Base-by-base conservation (phyloP, 2,113 vertebrate species). In the Chionodraco myersi region DNA sequence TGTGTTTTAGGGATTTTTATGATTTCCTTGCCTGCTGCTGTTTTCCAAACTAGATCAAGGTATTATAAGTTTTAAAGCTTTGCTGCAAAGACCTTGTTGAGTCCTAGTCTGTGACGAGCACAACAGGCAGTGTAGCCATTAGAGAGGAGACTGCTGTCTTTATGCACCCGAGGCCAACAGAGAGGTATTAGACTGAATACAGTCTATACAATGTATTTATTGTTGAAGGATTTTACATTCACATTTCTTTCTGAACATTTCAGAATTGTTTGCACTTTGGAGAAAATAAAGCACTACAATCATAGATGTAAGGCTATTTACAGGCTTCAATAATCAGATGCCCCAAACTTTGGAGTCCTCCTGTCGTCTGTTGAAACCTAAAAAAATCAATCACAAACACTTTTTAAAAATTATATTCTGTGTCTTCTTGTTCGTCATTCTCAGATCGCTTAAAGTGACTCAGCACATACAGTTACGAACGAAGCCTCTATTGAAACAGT, bases 351-450 rank as follows among this genome's bases (percentile, higher is more conserved):
- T 41, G 36, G 36, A 30, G 44, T 63, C 7, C 9, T 52, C 12
- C 47, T 73, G 48, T 66, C 57, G 52, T 30, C 23, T 61, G n/a
- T 75, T 13, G 41, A 73, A 66, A 73, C 16, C 14, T 10, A 10
- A 14, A 14, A n/a, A 68, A 11, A 77, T 83, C 52, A 58, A 30
- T 74, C 63, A 62, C 61, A 41, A 52, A 53, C 36, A 41, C 36
- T 41, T 41, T 41, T 7, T n/a, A n/a, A 1, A 7, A 0, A 41
- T 30, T 41, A 41, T 6, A 41, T 5, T 41, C 36, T 41, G 36
- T 56, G 18, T 8, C 36, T 51, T n/a, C 4, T 21, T 21, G 15
- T 62, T 26, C 8, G 10, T 59, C 36, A 8, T 58, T 10, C 48
- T 71, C 10, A 1, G 15, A 41, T 34, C 36, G 30, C 21, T 47